Evolutionary conservation across 2,888 invertebrate genomes (phyloP), one percentile per base, ranked within the genome.

Genomic region (Tiliacea aurago): DNA sequence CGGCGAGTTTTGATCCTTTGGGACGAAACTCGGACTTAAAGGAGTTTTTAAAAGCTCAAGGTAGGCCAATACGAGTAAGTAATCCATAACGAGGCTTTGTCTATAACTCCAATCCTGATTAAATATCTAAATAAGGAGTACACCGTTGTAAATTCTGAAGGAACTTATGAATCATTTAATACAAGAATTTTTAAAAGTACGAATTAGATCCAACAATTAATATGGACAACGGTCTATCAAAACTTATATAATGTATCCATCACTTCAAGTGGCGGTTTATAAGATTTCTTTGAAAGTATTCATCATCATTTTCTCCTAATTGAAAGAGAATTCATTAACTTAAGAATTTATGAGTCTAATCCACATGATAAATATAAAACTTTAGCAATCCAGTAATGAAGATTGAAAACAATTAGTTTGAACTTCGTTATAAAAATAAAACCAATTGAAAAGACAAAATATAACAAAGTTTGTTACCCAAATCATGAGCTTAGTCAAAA

Each of bases 281-380:
- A 71, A 70, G 28, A 71, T 78, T 62, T 62, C 7, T 58, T 59
- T 59, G 45, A 43, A 49, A 76, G 41, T 33, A 56, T 33, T 41
- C 45, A 45, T 69, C 41, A 68, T 59, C 23, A 69, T 45, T 58
- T 55, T 49, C 15, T 11, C 15, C 3, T 51, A 49, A 81, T 76
- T 62, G 33, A 82, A 63, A 71, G 53, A 61, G 20, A 69, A 23
- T 71, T 72, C 5, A 78, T 47, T 51, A 53, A 37, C 13, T 81
- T 33, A 41, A 76, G 13, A 67, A 64, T 70, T 66, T 53, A 51
- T 80, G 59, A 59, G 56, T 70, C 47, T 51, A 58, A 81, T 81
- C 47, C 51, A 62, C 37, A 37, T 58, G 23, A 66, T 58, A 70
- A 62, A 53, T 37, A 63, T n/a, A 49, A 77, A 67, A 78, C 82